Evolutionary conservation across 2,113 vertebrate genomes (phyloP).

Genomic region (Neodon shergylaensis): DNA sequence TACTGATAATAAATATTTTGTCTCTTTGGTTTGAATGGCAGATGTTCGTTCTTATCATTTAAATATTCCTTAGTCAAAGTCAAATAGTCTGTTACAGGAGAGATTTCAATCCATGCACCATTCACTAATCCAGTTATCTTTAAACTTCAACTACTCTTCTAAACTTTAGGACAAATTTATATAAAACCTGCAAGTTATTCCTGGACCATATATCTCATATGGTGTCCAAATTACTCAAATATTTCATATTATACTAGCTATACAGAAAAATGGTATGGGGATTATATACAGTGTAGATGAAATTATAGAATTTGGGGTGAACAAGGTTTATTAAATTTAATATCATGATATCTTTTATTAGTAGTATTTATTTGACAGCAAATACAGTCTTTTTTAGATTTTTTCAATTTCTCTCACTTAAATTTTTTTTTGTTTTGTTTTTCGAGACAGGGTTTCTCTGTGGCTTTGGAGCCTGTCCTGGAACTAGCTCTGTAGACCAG

Average conservation of each 20-base stretch:
- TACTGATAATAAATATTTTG: neutral
- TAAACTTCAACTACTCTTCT: neutral
- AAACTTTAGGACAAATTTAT: neutral
- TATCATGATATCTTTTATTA: neutral
- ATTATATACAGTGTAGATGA: neutral
- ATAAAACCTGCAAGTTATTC: neutral
- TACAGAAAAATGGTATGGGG: neutral
- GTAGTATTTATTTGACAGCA: neutral
- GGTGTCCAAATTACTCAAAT: neutral
- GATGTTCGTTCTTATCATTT: neutral
- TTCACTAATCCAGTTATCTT: neutral
- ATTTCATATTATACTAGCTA: neutral
- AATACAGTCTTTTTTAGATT: neutral
- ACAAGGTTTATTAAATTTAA: neutral
- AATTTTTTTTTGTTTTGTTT: no score
- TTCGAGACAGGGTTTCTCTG: no score
- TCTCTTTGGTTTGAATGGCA: neutral
- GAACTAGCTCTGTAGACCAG: no score
- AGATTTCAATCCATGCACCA: neutral
- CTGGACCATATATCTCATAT: neutral
- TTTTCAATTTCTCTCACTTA: neutral
- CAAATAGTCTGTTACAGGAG: neutral
- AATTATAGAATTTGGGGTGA: neutral
- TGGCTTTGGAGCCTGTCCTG: no score
- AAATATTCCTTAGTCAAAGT: neutral